Percentiles rank a stretch among this genome's conserved stretches.
phyloP scores from a whole-genome alignment of 2,113 vertebrate species.

The Henicopernis longicauda region DNA sequence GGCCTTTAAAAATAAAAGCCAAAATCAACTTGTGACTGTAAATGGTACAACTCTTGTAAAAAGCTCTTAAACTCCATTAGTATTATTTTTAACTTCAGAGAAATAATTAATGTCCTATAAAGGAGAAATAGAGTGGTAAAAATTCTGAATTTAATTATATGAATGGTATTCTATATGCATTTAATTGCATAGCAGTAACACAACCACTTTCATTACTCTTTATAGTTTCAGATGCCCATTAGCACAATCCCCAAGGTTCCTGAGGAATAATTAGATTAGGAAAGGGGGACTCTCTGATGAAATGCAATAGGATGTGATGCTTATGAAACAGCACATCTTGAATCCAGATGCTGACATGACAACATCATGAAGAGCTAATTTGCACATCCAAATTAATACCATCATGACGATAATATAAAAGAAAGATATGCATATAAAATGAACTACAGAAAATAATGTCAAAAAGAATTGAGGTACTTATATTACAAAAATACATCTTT shows the following conservation, averaged over 20 bases:
- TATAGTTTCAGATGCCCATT: constrained; percentile 61
- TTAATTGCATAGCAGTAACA: constrained; percentile 37
- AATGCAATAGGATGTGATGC: neutral
- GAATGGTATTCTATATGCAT: constrained; percentile 32
- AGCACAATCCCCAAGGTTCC: constrained; percentile 54
- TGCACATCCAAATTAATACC: constrained; percentile 63
- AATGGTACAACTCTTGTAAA: neutral
- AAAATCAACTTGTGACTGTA: neutral
- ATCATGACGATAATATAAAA: constrained; percentile 19
- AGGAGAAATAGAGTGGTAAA: neutral
- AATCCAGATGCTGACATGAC: constrained; percentile 69
- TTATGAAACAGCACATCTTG: constrained; percentile 52
- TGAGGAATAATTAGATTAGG: constrained; percentile 49
- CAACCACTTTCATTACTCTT: constrained; percentile 60
- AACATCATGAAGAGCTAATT: constrained; percentile 65
- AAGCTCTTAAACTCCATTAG: neutral
- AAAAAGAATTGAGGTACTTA: neutral
- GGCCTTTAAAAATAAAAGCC: neutral
- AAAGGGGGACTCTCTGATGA: constrained; percentile 22
- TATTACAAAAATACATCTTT: neutral
- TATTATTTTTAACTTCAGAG: constrained; percentile 3
- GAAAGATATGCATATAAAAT: constrained; percentile 4
- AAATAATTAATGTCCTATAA: neutral
- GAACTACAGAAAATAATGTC: neutral
- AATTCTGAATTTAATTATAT: constrained; percentile 39